Base-by-base conservation (phyloP, 2,797 vertebrate genomes). In the Coregonus suidteri region DNA sequence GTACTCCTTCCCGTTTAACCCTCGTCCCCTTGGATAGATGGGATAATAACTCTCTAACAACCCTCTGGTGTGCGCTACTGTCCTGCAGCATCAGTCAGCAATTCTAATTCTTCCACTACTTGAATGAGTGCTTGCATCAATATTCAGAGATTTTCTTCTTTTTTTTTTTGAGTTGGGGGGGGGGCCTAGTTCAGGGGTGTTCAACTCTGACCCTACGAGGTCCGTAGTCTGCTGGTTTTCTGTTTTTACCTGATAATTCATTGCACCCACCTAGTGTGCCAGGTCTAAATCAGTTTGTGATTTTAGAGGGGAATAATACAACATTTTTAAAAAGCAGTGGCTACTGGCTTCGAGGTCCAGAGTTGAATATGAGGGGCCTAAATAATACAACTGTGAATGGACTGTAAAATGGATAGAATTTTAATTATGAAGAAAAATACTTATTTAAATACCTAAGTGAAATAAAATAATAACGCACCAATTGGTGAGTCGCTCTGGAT, bases 371-470 rank as follows among this genome's bases (percentile, higher is more conserved):
- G 41, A 47, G 41, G 41, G 41, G 41, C 9, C 41, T 90, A 83
- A 86, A 54, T 84, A 83, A 91, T 80, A 88, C 71, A 83, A 93
- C 92, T 94, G 94, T 95, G 93, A 95, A 94, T 92, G 87, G 91
- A 90, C 76, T 67, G 59, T 54, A 16, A 34, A 74, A 91, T 88
- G 1, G 82, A 88, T 89, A 85, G 80, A 92, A 90, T 93, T 94
- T 94, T 93, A 93, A 92, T 79, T 88, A 86, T 89, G 73, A 89
- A 83, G 84, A 92, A 90, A 82, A 85, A 83, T 76, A 93, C 90
- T 89, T 94, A 94, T 95, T 95, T 95, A 94, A 94, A 93, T 88
- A 54, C 81, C 77, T 89, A 91, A 85, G 85, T 91, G 75, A 93
- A 64, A 93, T 93, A 93, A 94, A 94, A 87, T 89, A n/a, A n/a